Evolutionary conservation across 2,113 vertebrate species (phyloP).

Genomic region (Cyprinodon tularosa): DNA sequence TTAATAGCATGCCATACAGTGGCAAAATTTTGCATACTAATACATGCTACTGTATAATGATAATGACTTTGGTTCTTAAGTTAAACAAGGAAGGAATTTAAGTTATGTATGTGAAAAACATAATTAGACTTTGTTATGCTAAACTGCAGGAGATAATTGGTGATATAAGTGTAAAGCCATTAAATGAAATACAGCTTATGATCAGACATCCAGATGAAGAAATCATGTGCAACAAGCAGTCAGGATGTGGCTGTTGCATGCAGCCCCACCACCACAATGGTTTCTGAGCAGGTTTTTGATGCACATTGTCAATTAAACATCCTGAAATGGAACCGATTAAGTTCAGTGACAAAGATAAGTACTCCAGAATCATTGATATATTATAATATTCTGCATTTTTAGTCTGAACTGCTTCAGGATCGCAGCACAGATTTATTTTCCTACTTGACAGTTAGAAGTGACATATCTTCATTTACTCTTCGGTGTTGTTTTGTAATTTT

Average conservation of each 20-base stretch:
- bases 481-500: neutral
- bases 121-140: neutral
- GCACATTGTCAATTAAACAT: slow-evolving; percentile 5
- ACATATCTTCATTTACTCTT: neutral
- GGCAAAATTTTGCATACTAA: neutral
- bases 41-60: neutral
- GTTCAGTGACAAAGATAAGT: neutral
- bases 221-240: slow-evolving; percentile 29
- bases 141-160: neutral
- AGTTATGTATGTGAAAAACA: neutral
- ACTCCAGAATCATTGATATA: neutral
- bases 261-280: slow-evolving; percentile 24
- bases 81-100: neutral
- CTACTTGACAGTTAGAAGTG: neutral
- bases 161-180: neutral
- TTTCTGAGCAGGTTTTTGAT: slow-evolving; percentile 12
- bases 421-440: neutral
- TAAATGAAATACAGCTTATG: neutral
- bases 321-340: neutral
- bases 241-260: slow-evolving; percentile 60
- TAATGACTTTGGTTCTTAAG: neutral
- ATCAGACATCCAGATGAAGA: slow-evolving; percentile 5
- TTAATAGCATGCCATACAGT: neutral
- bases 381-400: neutral
- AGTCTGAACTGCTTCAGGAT: neutral